Evolutionary conservation across 2,797 vertebrate species (phyloP).

Genomic region (Ceyx erithaca): DNA sequence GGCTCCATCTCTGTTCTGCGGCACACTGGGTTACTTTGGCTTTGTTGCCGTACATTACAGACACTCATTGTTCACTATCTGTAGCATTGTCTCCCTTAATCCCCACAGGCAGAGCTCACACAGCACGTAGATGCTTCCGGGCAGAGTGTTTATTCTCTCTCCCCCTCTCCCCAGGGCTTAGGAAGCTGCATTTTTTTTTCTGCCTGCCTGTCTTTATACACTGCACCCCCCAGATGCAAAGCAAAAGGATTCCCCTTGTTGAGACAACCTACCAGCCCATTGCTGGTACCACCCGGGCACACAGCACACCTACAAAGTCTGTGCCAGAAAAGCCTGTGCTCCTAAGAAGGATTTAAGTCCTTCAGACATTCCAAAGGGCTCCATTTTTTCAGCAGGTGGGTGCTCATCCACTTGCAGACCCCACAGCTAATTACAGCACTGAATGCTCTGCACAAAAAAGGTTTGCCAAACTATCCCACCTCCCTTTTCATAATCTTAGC

Average conservation of each 20-base stretch:
- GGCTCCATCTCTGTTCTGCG: constrained; percentile 1
- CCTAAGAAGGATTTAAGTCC: neutral
- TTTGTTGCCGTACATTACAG: constrained; percentile 19
- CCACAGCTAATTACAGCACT: neutral
- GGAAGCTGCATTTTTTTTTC: neutral
- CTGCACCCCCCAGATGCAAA: neutral
- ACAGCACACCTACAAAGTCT: neutral
- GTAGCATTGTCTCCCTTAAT: constrained; percentile 29
- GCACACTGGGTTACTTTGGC: constrained; percentile 17
- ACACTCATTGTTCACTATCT: constrained; percentile 28
- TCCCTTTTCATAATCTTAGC: neutral
- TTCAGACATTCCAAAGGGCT: neutral
- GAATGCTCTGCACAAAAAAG: neutral
- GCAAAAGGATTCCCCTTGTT: neutral
- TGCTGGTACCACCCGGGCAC: neutral
- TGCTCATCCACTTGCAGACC: neutral
- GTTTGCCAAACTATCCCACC: neutral
- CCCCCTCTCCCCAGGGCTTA: neutral
- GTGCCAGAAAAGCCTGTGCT: neutral
- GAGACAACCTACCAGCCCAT: neutral
- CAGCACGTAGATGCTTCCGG: constrained; percentile 12
- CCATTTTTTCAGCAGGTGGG: neutral
- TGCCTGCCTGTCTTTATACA: neutral
- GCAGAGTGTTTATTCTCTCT: neutral
- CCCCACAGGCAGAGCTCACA: constrained; percentile 11